Base-by-base conservation (phyloP, 2,888 invertebrate species). In the Gryllus longicercus region DNA sequence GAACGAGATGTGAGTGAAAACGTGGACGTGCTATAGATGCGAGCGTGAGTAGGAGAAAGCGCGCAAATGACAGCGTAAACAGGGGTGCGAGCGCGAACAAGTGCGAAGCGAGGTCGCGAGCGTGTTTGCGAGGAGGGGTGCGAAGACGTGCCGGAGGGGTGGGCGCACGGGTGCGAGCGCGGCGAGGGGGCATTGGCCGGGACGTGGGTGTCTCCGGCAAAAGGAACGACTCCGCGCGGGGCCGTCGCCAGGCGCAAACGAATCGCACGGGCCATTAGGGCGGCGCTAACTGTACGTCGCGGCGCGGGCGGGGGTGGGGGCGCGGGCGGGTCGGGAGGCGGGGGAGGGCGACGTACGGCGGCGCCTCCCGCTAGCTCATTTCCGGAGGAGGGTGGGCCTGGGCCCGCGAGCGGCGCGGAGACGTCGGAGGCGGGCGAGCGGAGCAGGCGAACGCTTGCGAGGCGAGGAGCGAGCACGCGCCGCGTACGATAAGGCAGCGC, bases 251-350 rank as follows among this genome's bases (percentile, higher is more conserved):
- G 16, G 63, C n/a, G 63, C 63, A 63, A 63, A 63, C 63, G 63
- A 63, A 63, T 63, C 63, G 63, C 63, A n/a, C 63, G 63, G 63
- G n/a, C 63, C 63, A 63, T 63, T 63, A 63, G 12, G 63, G 63
- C n/a, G 63, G 63, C 63, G 63, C 63, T 14, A 63, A 63, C 63
- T 63, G 63, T 63, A 63, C 8, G 63, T 63, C 63, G 63, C 63
- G 63, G n/a, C 63, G 63, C 3, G 16, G 63, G n/a, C 63, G 63
- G 63, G 63, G 14, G 63, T 14, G 14, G 16, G n/a, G 16, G 3
- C 63, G 16, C 0, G n/a, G 63, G 4, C 63, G 63, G 14, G 63
- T 10, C 11, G 3, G 14, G 16, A 8, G 16, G 14, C 63, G 16
- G 5, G n/a, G 63, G 3, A 14, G 63, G 14, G n/a, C 63, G n/a